Conservation (phyloP, 2,113 vertebrate genomes). For the Artemisiospiza belli region DNA sequence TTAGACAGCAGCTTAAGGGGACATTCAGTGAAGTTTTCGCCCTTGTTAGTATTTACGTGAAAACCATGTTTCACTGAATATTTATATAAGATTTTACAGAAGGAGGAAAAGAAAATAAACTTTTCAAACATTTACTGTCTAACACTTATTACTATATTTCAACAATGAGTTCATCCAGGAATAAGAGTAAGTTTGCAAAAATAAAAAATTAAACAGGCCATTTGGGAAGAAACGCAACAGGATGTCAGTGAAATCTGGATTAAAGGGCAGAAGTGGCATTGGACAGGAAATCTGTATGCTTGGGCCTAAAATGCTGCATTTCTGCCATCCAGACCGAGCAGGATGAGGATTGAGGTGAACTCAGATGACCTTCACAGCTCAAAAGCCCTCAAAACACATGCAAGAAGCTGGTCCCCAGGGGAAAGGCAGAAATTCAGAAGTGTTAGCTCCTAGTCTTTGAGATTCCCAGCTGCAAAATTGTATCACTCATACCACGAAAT, state of each 20-base stretch:
- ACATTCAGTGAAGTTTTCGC: neutral
- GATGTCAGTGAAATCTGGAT: neutral
- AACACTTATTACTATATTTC: neutral
- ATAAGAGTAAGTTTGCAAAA: neutral
- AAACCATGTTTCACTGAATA: neutral
- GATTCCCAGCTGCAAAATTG: neutral
- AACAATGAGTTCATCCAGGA: neutral
- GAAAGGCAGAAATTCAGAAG: neutral
- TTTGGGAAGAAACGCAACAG: neutral
- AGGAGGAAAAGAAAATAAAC: neutral
- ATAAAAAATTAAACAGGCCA: neutral
- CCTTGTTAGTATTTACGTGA: neutral
- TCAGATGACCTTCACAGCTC: neutral
- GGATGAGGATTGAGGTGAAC: neutral
- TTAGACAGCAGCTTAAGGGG: neutral
- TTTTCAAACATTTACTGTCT: neutral
- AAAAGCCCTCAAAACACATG: neutral
- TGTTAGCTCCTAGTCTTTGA: neutral
- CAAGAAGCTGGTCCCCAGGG: neutral
- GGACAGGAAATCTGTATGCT: neutral
- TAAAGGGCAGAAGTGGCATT: neutral
- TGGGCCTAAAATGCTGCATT: neutral
- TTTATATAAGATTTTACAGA: neutral
- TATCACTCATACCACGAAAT: neutral
- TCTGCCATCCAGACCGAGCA: neutral